Conservation (phyloP, 2,888 invertebrate species). For the Agrotis clavis region DNA sequence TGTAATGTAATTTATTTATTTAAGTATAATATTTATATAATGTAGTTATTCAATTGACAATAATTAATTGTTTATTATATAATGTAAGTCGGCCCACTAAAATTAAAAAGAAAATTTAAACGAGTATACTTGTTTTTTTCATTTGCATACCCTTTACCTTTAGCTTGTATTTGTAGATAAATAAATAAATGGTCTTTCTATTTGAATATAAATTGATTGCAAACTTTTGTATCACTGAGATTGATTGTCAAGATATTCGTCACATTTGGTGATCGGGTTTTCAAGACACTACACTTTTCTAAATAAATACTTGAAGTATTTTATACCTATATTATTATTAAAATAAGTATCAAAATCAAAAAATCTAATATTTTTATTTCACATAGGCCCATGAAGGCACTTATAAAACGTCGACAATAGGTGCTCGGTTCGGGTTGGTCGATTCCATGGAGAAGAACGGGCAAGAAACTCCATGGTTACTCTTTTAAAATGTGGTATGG, state of each 20-base stretch:
- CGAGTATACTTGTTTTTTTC: conserved; percentile 9
- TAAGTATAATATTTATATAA: too few species aligned
- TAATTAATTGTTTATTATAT: neutral
- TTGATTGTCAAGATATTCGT: conserved; percentile 23
- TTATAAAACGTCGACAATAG: too few species aligned
- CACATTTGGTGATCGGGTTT: conserved; percentile 12
- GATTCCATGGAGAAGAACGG: too few species aligned
- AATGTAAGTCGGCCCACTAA: conserved; percentile 1
- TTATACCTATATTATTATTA: too few species aligned
- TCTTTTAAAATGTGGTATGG: too few species aligned
- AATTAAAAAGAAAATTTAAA: conserved; percentile 24
- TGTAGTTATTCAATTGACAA: too few species aligned
- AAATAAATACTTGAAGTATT: conserved; percentile 15
- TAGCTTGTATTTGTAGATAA: neutral
- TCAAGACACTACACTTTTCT: conserved; percentile 25
- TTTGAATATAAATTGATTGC: neutral
- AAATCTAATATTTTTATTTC: too few species aligned
- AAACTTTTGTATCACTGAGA: conserved; percentile 26
- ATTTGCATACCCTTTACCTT: neutral
- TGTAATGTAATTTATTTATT: too few species aligned
- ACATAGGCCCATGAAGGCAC: too few species aligned
- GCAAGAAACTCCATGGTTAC: too few species aligned
- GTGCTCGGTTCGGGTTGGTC: too few species aligned
- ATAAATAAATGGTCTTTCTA: neutral
- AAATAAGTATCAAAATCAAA: too few species aligned